Base-by-base conservation (phyloP, 1,140 invertebrate species). In the Chionoecetes opilio region DNA sequence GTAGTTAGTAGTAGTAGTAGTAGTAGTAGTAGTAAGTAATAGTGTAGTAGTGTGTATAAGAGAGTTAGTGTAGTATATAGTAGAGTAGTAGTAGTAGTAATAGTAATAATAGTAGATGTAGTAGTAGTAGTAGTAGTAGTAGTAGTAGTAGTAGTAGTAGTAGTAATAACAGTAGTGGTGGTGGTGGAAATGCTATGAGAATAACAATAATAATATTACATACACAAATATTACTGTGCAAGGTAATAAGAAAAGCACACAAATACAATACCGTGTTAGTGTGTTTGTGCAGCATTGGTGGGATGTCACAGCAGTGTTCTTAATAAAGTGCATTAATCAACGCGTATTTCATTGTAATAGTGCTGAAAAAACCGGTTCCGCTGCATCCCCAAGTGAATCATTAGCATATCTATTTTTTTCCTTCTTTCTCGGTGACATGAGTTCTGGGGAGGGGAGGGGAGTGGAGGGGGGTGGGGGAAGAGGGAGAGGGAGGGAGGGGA, bases 1-100 rank as follows among this genome's bases (percentile, higher is more conserved):
- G 53, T 75, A 75, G 53, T 75, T n/a, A 75, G 53, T 75, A 75
- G 53, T 75, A 41, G 38, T 75, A 75, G 53, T 75, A 75, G 53
- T 75, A 75, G 53, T 75, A 75, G 53, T 75, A 75, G 53, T 75
- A 75, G 53, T 41, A 41, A 41, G 38, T 41, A 41, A 14, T 41
- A 41, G 38, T 41, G 38, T 41, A 41, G 38, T 41, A 41, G 38
- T 41, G 14, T 3, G 3, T 6, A 21, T 75, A 75, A 21, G 8
- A 75, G 53, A 14, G 26, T 6, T 21, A 75, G 53, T 75, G 26
- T 6, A 3, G 26, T 6, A 3, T 14, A 21, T 21, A 21, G 26
- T 75, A 75, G 21, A 41, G 38, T 41, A 41, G 38, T 41, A 11
- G 46, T 53, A 11, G 46, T 53, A 11, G 46, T 53, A 41, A 14